Conservation (phyloP, 2,888 invertebrate species). For the Hetaerina titia region DNA sequence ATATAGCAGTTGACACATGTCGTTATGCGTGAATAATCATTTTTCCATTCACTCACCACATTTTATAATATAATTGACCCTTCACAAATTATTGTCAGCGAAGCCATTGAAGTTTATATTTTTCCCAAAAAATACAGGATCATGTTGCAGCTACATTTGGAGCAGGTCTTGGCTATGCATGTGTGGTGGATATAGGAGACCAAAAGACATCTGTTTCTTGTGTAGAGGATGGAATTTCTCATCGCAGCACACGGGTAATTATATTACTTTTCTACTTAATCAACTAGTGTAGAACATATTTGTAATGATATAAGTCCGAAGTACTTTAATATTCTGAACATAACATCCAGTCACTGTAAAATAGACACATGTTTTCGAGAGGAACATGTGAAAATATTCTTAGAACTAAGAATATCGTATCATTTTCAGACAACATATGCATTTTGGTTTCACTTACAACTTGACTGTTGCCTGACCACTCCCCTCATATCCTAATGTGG, state of each 20-base stretch:
- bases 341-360: too few relatives aligned
- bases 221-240: slow-evolving; percentile 97
- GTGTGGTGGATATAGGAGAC: slow-evolving; percentile 97
- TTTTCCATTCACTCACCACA: background rate
- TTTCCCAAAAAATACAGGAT: slow-evolving; percentile 80
- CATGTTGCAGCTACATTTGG: slow-evolving; percentile 93
- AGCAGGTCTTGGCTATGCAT: slow-evolving; percentile 90
- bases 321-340: too few relatives aligned
- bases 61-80: too few relatives aligned
- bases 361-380: too few relatives aligned
- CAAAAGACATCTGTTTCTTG: slow-evolving; percentile 97
- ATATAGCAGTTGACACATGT: background rate
- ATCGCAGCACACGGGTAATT: slow-evolving; percentile 87
- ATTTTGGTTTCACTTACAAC: too few relatives aligned
- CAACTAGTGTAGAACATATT: background rate
- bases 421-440: too few relatives aligned
- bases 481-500: too few relatives aligned
- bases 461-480: too few relatives aligned
- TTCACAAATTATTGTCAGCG: too few relatives aligned
- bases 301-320: too few relatives aligned
- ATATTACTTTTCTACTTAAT: background rate
- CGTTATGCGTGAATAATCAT: background rate
- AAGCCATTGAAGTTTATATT: background rate
- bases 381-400: too few relatives aligned
- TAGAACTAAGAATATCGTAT: too few relatives aligned